Evolutionary conservation across 1,140 invertebrate species (phyloP), one percentile per base, ranked within the genome.

Genomic region (Heterodera schachtii): DNA sequence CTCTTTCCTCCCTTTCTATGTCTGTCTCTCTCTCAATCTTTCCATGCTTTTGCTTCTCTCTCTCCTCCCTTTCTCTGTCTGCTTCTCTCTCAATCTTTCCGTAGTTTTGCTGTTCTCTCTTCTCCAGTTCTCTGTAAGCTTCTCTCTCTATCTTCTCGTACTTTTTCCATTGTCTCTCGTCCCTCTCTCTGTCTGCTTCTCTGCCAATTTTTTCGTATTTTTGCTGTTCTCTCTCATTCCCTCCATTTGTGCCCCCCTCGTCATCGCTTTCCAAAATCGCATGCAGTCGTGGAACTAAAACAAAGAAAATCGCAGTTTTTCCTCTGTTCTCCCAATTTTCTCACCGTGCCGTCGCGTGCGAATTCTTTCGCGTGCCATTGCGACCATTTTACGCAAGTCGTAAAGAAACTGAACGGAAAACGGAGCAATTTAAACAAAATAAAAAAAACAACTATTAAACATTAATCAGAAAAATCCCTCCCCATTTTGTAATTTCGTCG

Each of bases 301-400:
- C 41, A 11, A 7, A 66, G 60, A 46, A 3, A 74, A 31, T 21
- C 21, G 57, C 2, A 21, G n/a, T 9, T 74, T 74, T n/a, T 49
- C 19, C n/a, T 73, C 19, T 80, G 83, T 2, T 31, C 52, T 19
- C 47, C 66, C 75, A 86, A 78, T 64, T 31, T 77, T 47, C 21
- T 71, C 64, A 64, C 81, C 31, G 79, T 87, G 87, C 75, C 73
- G 57, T 21, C 81, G 84, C 47, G 73, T 71, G 6, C 76, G 67
- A 75, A 87, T 84, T 41, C 86, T 73, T 79, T 83, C 75, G 31
- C 82, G 84, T 6, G 86, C 84, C 16, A 87, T 78, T 13, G 86
- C 81, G 19, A 87, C 86, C 87, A 87, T 88, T 81, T 85, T 86
- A 13, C 86, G 74, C 57, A 87, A 49, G 67, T 87, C 86, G 43